Conservation (phyloP, 2,888 invertebrate species). For the Nebria brevicollis region DNA sequence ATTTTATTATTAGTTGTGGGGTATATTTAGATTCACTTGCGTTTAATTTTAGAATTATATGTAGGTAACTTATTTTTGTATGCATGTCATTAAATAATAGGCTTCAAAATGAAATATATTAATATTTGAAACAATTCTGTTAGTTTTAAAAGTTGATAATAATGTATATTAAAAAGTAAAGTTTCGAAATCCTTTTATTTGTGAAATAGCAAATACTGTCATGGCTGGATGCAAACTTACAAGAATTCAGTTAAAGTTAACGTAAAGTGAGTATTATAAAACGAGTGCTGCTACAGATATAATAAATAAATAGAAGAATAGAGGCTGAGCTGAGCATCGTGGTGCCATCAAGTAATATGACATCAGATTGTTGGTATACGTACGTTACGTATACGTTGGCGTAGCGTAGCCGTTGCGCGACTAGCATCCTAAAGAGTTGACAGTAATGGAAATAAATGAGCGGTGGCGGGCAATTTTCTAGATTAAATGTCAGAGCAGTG, state of each 20-base stretch:
- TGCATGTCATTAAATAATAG: no score
- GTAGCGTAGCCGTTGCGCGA: slow-evolving; percentile 28
- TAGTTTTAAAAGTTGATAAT: no score
- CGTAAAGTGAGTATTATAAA: not conserved
- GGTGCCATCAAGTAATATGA: slow-evolving; percentile 60
- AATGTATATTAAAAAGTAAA: no score
- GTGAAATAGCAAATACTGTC: no score
- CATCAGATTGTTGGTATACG: slow-evolving; percentile 60
- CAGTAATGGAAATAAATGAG: slow-evolving; percentile 73
- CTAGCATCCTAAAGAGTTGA: slow-evolving; percentile 64
- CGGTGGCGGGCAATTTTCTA: slow-evolving; percentile 72
- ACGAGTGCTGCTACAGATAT: not conserved
- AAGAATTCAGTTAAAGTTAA: not conserved
- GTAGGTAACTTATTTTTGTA: not conserved
- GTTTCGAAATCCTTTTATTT: no score
- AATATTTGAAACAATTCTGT: no score
- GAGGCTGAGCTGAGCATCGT: slow-evolving; percentile 11
- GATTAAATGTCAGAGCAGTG: slow-evolving; percentile 71
- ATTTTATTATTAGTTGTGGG: not conserved
- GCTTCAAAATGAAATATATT: no score
- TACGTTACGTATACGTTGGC: slow-evolving; percentile 30
- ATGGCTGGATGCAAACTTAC: not conserved
- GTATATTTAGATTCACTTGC: not conserved
- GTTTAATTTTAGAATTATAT: not conserved
- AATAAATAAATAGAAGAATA: not conserved